phyloP scores from a whole-genome alignment of 2,888 invertebrate genomes.

The Brachypalpus laphriformis region DNA sequence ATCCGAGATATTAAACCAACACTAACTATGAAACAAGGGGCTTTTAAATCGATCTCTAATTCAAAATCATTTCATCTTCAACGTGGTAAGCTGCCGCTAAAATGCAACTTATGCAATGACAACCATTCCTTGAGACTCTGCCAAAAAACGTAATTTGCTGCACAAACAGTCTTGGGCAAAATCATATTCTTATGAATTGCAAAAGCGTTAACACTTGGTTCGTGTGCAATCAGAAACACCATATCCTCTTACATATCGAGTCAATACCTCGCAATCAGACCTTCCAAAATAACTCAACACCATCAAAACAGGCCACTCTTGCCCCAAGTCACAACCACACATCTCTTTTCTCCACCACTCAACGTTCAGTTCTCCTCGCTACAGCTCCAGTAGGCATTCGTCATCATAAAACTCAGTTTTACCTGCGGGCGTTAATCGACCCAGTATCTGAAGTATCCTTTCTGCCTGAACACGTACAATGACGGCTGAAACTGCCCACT shows the following conservation, averaged over 20 bases:
- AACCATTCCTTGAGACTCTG: background rate
- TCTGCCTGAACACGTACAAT: background rate
- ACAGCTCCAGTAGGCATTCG: background rate
- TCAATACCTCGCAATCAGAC: too few species aligned
- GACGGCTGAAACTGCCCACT: background rate
- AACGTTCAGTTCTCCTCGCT: background rate
- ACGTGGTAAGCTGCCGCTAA: too few species aligned
- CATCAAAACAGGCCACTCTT: background rate
- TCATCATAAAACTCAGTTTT: too few species aligned
- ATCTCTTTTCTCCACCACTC: background rate
- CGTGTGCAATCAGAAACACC: background rate
- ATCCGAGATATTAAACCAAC: too few species aligned
- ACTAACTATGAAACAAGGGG: too few species aligned
- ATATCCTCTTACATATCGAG: background rate
- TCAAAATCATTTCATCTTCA: too few species aligned
- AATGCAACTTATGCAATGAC: background rate
- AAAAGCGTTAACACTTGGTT: too few species aligned
- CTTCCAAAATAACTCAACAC: background rate
- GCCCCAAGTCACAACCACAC: background rate
- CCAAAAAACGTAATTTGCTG: too few species aligned
- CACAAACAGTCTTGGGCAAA: too few species aligned
- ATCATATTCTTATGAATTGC: too few species aligned
- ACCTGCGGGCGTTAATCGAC: background rate
- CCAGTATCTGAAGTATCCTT: background rate
- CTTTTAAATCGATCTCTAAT: too few species aligned